Base-by-base conservation (phyloP, 2,888 invertebrate species). In the Chironomus tentans region DNA sequence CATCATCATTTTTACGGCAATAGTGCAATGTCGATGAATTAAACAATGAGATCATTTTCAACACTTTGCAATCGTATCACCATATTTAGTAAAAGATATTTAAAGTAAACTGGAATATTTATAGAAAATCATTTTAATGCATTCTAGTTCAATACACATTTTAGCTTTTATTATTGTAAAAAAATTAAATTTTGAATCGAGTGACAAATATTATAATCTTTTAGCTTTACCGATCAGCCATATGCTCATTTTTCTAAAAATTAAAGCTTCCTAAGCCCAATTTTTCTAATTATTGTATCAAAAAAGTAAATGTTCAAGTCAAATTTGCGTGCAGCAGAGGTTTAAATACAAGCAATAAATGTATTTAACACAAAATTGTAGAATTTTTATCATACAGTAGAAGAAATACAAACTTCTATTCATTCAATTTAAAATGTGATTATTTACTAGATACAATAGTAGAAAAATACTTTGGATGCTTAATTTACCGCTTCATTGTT, bases 21-120 rank as follows among this genome's bases (percentile, higher is more conserved):
- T 38, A 38, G 38, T 38, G 38, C 10, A 38, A 38, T 38, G 38
- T 38, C 10, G 38, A 38, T 38, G 10, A 38, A 38, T 38, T 38
- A 22, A 65, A 65, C 65, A 65, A 65, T 65, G 65, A 65, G 65
- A 65, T 65, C 65, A 65, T 65, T 65, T 65, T 24, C 65, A 65
- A 65, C 24, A 65, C 22, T 65, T 65, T 13, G n/a, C 65, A 22
- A 65, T 21, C 38, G 38, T 38, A 65, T 10, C 65, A 13, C 65
- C 65, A 24, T 24, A 65, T 65, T 13, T 65, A 24, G 65, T 65
- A 21, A 65, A 10, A 65, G 24, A 65, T 7, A 65, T 5, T 15
- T n/a, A 15, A 7, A 21, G 21, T 18, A 6, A 18, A 18, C 18
- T 56, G 15, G 56, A 56, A 15, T 56, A 56, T n/a, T n/a, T n/a